These are phyloP conservation scores for Cercopithecus mona DNA, from an alignment of 2,113 vertebrate species.

Conservation along the genomic window DNA sequence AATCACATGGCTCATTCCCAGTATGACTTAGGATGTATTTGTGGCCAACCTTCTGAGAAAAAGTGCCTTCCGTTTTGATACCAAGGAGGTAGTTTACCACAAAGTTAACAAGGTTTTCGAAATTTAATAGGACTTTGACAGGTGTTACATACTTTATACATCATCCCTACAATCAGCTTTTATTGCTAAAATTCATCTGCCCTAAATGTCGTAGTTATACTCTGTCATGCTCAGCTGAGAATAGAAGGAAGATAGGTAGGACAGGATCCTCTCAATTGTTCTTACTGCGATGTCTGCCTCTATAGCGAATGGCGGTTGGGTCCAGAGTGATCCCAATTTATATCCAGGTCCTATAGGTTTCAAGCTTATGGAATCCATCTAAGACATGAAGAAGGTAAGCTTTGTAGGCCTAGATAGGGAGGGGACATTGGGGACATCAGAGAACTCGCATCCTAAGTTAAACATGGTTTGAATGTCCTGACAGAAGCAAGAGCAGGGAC, in stretches of 20 bases:
- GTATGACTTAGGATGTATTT: background rate
- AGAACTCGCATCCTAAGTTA: background rate
- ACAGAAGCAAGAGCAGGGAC: background rate
- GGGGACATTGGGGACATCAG: background rate
- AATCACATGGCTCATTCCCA: background rate
- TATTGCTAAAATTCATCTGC: background rate
- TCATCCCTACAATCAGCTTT: background rate
- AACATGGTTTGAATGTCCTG: background rate
- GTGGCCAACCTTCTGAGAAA: background rate
- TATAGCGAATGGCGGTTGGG: background rate
- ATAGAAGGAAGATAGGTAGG: background rate
- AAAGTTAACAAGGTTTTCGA: background rate
- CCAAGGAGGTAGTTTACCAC: background rate
- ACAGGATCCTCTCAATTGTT: background rate
- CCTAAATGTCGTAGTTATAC: background rate
- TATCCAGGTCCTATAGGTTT: background rate
- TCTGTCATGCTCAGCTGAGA: background rate
- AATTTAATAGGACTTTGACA: background rate
- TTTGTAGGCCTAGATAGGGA: background rate
- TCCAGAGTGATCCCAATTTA: background rate
- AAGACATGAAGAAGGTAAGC: background rate
- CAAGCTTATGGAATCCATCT: background rate
- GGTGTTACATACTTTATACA: background rate
- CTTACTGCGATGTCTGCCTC: background rate
- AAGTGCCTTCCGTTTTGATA: slow-evolving; percentile 1